Conservation (phyloP, 1,140 invertebrate species). For the Rhopalosiphum maidis region DNA sequence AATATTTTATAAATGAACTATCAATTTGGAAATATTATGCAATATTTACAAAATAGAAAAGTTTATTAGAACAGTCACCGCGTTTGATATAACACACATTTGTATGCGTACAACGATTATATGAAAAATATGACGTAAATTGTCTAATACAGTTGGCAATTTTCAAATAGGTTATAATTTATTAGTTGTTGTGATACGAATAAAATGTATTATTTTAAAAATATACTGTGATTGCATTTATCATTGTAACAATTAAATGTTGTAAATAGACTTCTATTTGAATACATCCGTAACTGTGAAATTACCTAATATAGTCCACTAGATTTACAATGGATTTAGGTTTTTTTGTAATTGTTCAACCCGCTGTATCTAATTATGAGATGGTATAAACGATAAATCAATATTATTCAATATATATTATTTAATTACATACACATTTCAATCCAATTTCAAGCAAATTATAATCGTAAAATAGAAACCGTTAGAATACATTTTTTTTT, state of each 20-base stretch:
- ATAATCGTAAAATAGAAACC: background rate
- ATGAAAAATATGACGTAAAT: background rate
- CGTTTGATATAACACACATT: background rate
- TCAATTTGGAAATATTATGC: background rate
- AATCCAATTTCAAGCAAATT: background rate
- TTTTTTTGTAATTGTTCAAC: background rate
- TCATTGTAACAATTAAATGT: background rate
- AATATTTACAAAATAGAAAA: background rate
- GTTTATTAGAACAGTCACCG: background rate
- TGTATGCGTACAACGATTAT: background rate
- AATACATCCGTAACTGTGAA: background rate
- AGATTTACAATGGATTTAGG: background rate
- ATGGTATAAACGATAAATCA: background rate
- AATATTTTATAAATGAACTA: background rate
- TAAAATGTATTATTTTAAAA: background rate
- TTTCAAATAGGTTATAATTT: background rate
- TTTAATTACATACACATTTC: background rate
- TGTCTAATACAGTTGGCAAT: background rate
- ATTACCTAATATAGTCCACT: background rate
- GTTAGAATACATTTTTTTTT: background rate
- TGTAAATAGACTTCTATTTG: background rate
- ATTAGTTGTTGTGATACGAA: background rate
- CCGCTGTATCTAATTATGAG: background rate
- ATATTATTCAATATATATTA: slow-evolving; percentile 11
- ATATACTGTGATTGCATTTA: background rate